phyloP scores from a whole-genome alignment of 2,113 vertebrate species.

The Neoarius graeffei region DNA sequence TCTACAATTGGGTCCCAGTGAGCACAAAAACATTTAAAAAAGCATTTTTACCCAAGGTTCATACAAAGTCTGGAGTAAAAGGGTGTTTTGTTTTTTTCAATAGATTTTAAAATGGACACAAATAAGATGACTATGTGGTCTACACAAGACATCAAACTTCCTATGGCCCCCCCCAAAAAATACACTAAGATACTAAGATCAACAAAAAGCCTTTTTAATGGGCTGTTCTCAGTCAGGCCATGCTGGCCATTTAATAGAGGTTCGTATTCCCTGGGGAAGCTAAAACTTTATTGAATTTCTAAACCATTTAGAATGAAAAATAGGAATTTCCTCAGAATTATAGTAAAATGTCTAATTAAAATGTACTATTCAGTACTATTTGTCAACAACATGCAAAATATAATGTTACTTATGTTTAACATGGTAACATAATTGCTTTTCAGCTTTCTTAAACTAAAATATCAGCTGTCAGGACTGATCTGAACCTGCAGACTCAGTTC shows the following conservation, averaged over 20 bases:
- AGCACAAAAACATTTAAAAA: background rate
- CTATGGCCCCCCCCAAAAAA: background rate
- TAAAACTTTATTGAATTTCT: background rate
- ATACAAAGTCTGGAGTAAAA: background rate
- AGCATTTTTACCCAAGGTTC: background rate
- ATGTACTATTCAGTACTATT: slow-evolving; percentile 7
- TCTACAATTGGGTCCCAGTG: background rate
- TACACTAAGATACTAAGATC: background rate
- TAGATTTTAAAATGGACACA: background rate
- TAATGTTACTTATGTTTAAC: background rate
- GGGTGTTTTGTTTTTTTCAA: background rate
- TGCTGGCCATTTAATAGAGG: background rate
- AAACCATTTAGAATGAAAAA: background rate
- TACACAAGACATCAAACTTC: background rate
- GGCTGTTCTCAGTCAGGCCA: background rate
- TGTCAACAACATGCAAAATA: slow-evolving; percentile 39
- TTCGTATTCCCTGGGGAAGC: background rate
- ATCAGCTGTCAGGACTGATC: slow-evolving; percentile 35
- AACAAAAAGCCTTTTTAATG: background rate
- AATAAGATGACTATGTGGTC: background rate
- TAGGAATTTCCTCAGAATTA: background rate
- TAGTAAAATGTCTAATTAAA: background rate
- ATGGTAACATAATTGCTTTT: slow-evolving; percentile 18
- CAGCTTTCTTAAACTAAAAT: slow-evolving; percentile 10
- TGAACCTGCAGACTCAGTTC: slow-evolving; percentile 56